Percentiles rank a stretch among this genome's conserved stretches.
These are phyloP conservation scores for Trematomus bernacchii DNA, from an alignment of 2,797 vertebrate genomes.

Conservation along the genomic window DNA sequence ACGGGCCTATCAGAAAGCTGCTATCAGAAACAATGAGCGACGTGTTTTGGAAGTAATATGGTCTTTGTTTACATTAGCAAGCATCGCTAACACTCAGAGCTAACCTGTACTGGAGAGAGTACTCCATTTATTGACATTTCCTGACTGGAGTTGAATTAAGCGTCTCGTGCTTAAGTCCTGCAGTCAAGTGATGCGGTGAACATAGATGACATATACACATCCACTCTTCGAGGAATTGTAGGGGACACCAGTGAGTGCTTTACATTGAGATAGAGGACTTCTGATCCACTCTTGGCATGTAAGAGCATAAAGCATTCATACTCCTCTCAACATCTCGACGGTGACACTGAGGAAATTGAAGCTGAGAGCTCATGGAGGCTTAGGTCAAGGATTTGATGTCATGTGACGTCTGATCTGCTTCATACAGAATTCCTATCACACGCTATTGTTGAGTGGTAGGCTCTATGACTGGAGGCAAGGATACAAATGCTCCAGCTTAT, in stretches of 20 bases:
- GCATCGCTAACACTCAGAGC: too few relatives aligned
- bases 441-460: constrained; percentile 35
- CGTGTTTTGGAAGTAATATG: too few relatives aligned
- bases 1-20: too few relatives aligned
- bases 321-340: constrained; percentile 52
- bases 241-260: constrained; percentile 47
- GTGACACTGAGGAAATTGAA: constrained; percentile 41
- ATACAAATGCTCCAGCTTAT: constrained; percentile 61
- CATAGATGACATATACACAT: constrained; percentile 14
- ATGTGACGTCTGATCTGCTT: constrained; percentile 60
- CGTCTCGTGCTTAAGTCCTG: constrained; percentile 26
- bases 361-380: constrained; percentile 48
- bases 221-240: constrained; percentile 2
- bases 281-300: constrained; percentile 39
- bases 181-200: constrained; percentile 16
- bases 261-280: constrained; percentile 35
- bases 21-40: too few relatives aligned
- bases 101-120: neutral
- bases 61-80: too few relatives aligned
- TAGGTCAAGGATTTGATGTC: constrained; percentile 67
- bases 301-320: constrained; percentile 52
- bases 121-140: constrained; percentile 35
- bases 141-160: constrained; percentile 47
- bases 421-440: constrained; percentile 61
- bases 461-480: constrained; percentile 67